phyloP scores from a whole-genome alignment of 2,888 invertebrate species.

The Agriotes lineatus region DNA sequence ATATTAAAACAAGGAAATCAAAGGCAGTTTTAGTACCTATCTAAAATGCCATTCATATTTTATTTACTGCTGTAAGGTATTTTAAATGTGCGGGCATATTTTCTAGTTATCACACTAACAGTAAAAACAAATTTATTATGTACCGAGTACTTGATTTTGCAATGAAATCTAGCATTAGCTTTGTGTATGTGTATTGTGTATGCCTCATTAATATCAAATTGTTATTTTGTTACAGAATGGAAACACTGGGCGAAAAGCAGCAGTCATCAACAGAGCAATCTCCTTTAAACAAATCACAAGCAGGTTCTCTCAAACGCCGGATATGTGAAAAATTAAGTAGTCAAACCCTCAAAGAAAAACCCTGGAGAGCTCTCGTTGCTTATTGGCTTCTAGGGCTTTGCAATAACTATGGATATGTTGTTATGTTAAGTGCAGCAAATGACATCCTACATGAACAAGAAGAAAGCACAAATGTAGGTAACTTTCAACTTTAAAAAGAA shows the following conservation, averaged over 20 bases:
- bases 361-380: conserved; percentile 71
- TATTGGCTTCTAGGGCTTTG: conserved; percentile 86
- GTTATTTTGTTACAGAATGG: conserved; percentile 5
- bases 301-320: neutral
- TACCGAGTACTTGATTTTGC: too few relatives aligned
- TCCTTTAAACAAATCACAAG: conserved; percentile 1
- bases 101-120: too few relatives aligned
- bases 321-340: conserved; percentile 10
- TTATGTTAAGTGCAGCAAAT: conserved; percentile 87
- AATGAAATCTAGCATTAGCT: too few relatives aligned
- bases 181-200: too few relatives aligned
- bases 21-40: too few relatives aligned
- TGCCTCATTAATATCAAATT: too few relatives aligned
- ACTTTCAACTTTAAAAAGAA: too few relatives aligned
- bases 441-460: conserved; percentile 70
- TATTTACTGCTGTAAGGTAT: too few relatives aligned
- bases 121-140: too few relatives aligned
- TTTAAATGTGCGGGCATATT: too few relatives aligned
- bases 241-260: neutral
- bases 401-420: conserved; percentile 90
- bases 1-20: too few relatives aligned
- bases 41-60: too few relatives aligned
- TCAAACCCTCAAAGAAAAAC: conserved; percentile 40
- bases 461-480: neutral
- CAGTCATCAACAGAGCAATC: conserved; percentile 2